Conservation (phyloP, 2,113 vertebrate genomes). For the Pseudolaguvia tuberculata region DNA sequence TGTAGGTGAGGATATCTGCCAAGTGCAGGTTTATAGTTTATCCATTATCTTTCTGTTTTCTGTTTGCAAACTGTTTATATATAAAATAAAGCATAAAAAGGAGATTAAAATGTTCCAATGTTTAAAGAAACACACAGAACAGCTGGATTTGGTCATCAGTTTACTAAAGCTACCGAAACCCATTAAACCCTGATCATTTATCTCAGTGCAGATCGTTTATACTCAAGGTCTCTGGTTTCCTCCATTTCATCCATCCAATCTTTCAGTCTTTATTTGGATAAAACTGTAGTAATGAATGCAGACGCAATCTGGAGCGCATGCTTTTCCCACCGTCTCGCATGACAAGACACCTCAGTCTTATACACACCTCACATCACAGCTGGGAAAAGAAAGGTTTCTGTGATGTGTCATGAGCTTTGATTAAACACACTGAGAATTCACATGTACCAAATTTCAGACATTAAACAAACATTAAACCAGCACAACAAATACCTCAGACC, state of each 20-base stretch:
- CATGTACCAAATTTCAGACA: neutral
- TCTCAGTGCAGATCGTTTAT: slow-evolving; percentile 35
- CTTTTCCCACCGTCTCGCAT: neutral
- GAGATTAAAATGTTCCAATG: neutral
- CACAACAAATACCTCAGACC: too few relatives aligned
- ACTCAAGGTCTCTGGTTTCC: neutral
- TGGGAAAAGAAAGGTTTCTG: neutral
- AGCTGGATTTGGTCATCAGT: slow-evolving; percentile 11
- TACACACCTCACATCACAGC: too few relatives aligned
- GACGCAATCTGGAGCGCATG: neutral
- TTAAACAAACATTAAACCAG: too few relatives aligned
- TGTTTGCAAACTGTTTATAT: neutral
- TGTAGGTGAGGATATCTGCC: too few relatives aligned
- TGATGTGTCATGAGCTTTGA: neutral
- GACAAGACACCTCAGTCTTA: neutral
- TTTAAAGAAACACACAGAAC: neutral
- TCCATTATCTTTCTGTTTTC: too few relatives aligned
- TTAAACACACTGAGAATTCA: neutral
- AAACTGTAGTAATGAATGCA: neutral
- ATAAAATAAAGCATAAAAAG: neutral
- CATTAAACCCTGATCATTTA: slow-evolving; percentile 29
- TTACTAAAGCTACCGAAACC: neutral
- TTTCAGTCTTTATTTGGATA: neutral
- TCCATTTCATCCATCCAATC: slow-evolving; percentile 13
- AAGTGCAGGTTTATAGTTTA: neutral